Conservation (phyloP, 2,797 vertebrate genomes). For the Lepidocolaptes lacrymiger region DNA sequence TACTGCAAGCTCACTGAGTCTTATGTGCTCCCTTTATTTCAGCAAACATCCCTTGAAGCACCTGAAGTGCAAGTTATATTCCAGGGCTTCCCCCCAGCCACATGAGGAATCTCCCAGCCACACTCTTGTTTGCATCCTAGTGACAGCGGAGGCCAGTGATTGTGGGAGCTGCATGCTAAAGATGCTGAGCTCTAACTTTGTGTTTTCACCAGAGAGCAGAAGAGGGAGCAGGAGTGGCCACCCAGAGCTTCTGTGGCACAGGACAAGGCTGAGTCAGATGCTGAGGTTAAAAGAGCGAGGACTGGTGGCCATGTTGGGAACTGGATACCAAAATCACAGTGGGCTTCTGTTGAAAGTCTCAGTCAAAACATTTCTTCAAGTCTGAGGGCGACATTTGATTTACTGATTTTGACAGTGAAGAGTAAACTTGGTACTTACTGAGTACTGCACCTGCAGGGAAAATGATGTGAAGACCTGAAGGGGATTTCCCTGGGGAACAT, state of each 20-base stretch:
- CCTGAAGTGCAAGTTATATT: background rate
- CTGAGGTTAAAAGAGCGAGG: background rate
- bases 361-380: background rate
- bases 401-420: background rate
- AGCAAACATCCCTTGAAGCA: background rate
- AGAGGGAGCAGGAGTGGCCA: background rate
- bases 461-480: background rate
- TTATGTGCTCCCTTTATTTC: background rate
- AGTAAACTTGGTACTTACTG: background rate
- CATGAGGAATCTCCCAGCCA: background rate
- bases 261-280: background rate
- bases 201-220: background rate
- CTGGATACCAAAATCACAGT: background rate
- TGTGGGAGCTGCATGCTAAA: background rate
- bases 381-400: background rate
- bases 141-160: fast-evolving
- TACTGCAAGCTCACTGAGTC: background rate
- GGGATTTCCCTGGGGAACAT: background rate
- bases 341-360: background rate
- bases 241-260: background rate
- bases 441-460: background rate
- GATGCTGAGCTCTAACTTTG: background rate
- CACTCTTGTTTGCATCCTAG: background rate
- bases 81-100: background rate
- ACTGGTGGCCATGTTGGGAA: background rate